Evolutionary conservation across 2,888 invertebrate genomes (phyloP).

Genomic region (Archips crataeganus): DNA sequence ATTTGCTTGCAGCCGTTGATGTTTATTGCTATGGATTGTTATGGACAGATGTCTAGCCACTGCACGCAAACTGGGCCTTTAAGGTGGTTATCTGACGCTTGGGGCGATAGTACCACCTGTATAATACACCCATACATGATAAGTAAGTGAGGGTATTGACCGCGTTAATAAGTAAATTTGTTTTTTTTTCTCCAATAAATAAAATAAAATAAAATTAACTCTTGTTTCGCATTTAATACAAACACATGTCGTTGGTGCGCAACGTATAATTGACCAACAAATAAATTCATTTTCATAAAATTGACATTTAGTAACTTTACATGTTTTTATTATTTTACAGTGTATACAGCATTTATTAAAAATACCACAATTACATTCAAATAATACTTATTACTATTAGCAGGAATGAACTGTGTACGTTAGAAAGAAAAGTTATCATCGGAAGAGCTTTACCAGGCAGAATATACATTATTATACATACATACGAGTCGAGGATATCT

Average conservation of each 20-base stretch:
- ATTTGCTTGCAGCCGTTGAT: no score
- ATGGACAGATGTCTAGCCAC: no score
- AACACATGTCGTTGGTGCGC: slow-evolving; percentile 53
- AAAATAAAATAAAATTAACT: no score
- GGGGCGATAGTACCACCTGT: no score
- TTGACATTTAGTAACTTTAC: slow-evolving; percentile 63
- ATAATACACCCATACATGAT: neutral
- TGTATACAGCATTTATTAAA: slow-evolving; percentile 12
- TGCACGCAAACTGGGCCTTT: no score
- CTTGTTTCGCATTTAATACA: slow-evolving; percentile 16
- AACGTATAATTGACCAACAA: slow-evolving; percentile 80
- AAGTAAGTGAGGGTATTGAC: neutral
- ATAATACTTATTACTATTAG: slow-evolving; percentile 11
- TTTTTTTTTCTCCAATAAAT: no score
- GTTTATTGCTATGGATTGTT: no score
- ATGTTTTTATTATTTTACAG: slow-evolving; percentile 1
- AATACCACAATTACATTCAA: neutral
- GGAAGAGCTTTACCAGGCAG: neutral
- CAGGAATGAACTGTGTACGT: neutral
- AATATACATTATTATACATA: no score
- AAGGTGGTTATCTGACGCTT: no score
- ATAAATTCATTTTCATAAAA: slow-evolving; percentile 70
- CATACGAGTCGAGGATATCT: no score
- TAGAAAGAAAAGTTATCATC: neutral
- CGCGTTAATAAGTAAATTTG: neutral